Evolutionary conservation across 2,888 invertebrate species (phyloP), one percentile per base, ranked within the genome.

Genomic region (Chymomyza procnemis): DNA sequence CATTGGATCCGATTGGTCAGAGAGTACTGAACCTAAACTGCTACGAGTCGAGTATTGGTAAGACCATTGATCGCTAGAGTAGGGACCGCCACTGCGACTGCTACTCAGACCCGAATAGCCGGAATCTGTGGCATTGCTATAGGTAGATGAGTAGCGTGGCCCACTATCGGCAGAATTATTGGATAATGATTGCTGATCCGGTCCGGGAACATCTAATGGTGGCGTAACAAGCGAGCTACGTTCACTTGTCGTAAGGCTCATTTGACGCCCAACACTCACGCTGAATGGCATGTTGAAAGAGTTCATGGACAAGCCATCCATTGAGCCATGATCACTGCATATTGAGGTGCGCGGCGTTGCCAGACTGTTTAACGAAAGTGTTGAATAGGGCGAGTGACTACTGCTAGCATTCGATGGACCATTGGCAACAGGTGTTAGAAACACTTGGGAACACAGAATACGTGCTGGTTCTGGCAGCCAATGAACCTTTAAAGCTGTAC

Each of bases 401-500:
- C 67, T 70, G 22, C 60, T 59, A 21, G 61, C 71, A 26, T 41
- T 34, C 22, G 61, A 18, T 19, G 18, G 2, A 52, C 71, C 71
- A 0, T 3, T 26, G 26, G 69, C 54, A 22, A 91, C 87, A 0
- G 93, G 93, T 74, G 93, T 92, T 69, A 93, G 91, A 87, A 93
- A 94, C 14, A 94, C 93, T 89, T 94, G 93, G 1, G 94, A 93
- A 88, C 93, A 94, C 89, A 94, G 71, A 64, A 93, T 90, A 59
- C 92, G 89, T 0, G 90, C 85, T 3, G 93, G 92, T 1, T 91
- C 89, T 22, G 91, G 90, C 72, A 93, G 81, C 81, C 92, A 92
- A 78, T 93, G 93, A 3, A 93, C 96, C 92, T 97, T 97, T 74
- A 97, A 93, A n/a, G 96, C 95, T 47, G 96, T 94, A 64, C 96